These are phyloP conservation scores for Taeniopygia guttata DNA, from an alignment of 2,797 vertebrate species.

Conservation along the genomic window DNA sequence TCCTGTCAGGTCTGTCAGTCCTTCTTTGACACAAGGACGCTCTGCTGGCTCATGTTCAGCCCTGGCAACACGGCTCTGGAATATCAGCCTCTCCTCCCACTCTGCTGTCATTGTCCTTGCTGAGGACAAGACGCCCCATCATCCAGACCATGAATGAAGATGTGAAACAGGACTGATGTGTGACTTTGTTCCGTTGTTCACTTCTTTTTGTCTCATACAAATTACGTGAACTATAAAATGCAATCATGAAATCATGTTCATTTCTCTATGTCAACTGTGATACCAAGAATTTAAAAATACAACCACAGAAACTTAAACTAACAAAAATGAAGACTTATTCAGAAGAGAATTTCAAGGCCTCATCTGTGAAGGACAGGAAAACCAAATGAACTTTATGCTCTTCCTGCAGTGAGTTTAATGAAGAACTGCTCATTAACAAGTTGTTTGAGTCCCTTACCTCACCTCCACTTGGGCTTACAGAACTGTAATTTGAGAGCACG, in stretches of 20 bases:
- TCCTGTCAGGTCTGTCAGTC: neutral
- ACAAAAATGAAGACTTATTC: neutral
- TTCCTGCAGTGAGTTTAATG: neutral
- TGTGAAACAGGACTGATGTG: neutral
- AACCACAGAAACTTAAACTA: too few relatives aligned
- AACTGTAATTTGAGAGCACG: neutral
- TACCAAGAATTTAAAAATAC: neutral
- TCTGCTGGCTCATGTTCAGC: neutral
- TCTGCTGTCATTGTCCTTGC: accelerated
- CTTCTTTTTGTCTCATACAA: neutral
- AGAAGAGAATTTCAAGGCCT: neutral
- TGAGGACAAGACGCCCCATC: neutral
- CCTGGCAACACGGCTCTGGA: accelerated
- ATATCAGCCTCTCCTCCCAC: neutral
- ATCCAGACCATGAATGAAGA: neutral
- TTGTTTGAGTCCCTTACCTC: neutral
- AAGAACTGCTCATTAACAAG: neutral
- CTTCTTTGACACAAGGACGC: neutral
- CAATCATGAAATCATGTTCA: neutral
- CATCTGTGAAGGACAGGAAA: neutral
- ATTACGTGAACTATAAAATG: neutral
- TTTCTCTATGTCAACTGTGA: neutral
- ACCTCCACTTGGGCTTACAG: neutral
- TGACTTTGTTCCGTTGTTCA: neutral
- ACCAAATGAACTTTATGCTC: neutral